Conservation (phyloP, 2,113 vertebrate genomes). For the Panthera tigris region DNA sequence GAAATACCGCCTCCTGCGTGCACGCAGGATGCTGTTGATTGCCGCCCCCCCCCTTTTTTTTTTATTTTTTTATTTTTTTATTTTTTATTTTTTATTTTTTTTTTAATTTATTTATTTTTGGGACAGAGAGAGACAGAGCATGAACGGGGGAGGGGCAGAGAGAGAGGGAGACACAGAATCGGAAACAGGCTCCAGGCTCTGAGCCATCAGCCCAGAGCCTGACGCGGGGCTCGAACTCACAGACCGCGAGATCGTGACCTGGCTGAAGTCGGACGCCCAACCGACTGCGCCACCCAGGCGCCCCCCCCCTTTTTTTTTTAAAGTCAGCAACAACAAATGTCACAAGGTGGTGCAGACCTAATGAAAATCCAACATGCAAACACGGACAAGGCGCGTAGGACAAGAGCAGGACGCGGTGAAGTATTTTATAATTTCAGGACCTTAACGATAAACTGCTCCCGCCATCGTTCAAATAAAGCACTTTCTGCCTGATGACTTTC, state of each 20-base stretch:
- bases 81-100: no score
- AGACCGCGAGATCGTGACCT: no score
- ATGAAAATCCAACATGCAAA: conserved; percentile 30
- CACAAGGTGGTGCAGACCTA: not conserved
- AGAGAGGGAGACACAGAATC: no score
- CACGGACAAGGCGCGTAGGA: not conserved
- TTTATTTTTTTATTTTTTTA: no score
- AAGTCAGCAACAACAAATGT: conserved; percentile 31
- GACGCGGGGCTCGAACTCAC: no score
- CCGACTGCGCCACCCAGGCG: no score
- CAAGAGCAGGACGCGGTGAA: not conserved
- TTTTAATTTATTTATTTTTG: no score
- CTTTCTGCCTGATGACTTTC: not conserved
- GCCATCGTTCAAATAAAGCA: not conserved
- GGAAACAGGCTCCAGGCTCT: no score
- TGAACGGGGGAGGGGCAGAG: no score
- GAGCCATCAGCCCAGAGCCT: no score
- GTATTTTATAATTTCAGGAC: not conserved
- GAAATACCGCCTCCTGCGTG: not conserved
- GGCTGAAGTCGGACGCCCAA: no score
- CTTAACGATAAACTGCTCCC: not conserved
- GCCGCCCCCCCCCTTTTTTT: not conserved
- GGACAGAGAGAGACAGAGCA: no score
- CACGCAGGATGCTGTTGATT: not conserved
- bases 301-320: not conserved